Base-by-base conservation (phyloP, 2,797 vertebrate species). In the Ficedula albicollis region DNA sequence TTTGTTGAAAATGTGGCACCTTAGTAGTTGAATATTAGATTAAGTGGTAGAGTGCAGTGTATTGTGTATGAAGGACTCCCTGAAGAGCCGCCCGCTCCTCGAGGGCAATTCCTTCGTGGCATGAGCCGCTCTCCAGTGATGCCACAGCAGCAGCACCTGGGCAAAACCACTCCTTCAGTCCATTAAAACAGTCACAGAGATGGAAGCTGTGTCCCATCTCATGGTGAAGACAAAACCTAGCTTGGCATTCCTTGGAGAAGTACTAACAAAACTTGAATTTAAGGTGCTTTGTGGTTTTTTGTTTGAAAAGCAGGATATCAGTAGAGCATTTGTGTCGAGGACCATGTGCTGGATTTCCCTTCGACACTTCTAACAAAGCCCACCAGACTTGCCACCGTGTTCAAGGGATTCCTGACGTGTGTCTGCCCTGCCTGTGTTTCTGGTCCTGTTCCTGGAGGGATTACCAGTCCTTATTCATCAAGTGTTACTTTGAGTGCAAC, bases 1-100 rank as follows among this genome's bases (percentile, higher is more conserved):
- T 78, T 79, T 70, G 34, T 64, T 87, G 72, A 83, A 91, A 92
- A 87, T 14, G 30, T 87, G 69, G 56, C 79, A 78, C 52, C 32
- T 85, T 56, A 75, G 84, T 70, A 36, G 52, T 13, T 49, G 67
- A 74, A 59, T 56, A 52, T 77, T 76, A 52, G 70, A 67, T 64
- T 54, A 64, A 87, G n/a, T 72, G 51, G 46, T 64, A 54, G 19
- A 14, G 52, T 32, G 58, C 5, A 1, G 19, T 41, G 44, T 21
- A 19, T 43, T 89, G 51, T 63, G 55, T 43, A 15, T 27, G 25
- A 84, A 88, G 66, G 27, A 27, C 23, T 70, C 82, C 41, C 78
- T 27, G n/a, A 94, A 67, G 64, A 67, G 59, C 58, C 80, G 68
- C 30, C 84, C 64, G 1, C 43, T 59, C 55, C 58, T 73, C 4